Conservation (phyloP, 1,140 invertebrate genomes). For the Pseudomyrmex dendroicus region DNA sequence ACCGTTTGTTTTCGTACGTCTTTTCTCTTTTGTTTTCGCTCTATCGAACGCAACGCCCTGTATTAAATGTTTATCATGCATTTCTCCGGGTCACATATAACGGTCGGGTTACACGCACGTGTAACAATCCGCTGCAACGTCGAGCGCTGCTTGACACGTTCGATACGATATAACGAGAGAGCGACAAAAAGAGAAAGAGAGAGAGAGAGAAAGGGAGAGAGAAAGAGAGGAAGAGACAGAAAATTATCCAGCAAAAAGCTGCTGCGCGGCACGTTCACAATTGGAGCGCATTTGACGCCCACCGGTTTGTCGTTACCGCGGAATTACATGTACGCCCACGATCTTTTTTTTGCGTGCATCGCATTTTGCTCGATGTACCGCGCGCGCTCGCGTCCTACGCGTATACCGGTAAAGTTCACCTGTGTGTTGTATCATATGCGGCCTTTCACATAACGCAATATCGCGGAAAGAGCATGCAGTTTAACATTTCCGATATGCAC, state of each 20-base stretch:
- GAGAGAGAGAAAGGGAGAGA: background rate
- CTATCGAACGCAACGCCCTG: background rate
- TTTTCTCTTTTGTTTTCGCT: slow-evolving; percentile 6
- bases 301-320: slow-evolving; percentile 27
- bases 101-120: slow-evolving; percentile 30
- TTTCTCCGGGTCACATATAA: slow-evolving; percentile 22
- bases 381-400: background rate
- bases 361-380: background rate
- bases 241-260: slow-evolving; percentile 47
- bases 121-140: slow-evolving; percentile 3
- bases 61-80: slow-evolving; percentile 52
- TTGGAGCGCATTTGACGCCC: slow-evolving; percentile 16
- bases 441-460: background rate
- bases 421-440: background rate
- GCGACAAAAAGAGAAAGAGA: background rate
- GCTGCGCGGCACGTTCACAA: background rate
- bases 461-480: too few species aligned
- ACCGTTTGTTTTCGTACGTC: background rate
- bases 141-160: background rate
- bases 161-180: background rate
- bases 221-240: background rate
- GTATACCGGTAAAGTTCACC: slow-evolving; percentile 2
- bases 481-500: too few species aligned
- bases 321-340: too few species aligned
- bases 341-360: slow-evolving; percentile 2